Percentiles rank a stretch among this genome's conserved stretches.
phyloP scores from a whole-genome alignment of 2,888 invertebrate genomes.

The Callosobruchus maculatus region DNA sequence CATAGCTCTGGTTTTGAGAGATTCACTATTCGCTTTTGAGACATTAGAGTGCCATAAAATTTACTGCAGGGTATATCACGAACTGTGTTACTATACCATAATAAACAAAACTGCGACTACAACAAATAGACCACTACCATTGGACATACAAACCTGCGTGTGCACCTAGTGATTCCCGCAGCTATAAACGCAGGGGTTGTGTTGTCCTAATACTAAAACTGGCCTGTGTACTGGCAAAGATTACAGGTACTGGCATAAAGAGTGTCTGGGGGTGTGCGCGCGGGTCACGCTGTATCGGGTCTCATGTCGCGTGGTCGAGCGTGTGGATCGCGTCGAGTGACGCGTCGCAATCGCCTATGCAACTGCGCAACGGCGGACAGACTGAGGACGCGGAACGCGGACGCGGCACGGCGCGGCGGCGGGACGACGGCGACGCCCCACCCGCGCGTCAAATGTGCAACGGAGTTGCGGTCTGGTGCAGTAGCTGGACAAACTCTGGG shows the following conservation, averaged over 20 bases:
- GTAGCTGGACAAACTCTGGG: too few relatives aligned
- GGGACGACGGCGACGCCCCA: background rate
- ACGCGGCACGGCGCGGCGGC: too few relatives aligned
- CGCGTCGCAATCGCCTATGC: background rate
- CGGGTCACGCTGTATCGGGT: background rate
- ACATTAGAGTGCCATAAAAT: too few relatives aligned
- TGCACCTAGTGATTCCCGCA: background rate
- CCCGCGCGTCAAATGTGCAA: background rate
- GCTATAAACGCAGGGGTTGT: background rate
- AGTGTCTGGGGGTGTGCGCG: background rate
- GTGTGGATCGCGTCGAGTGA: background rate
- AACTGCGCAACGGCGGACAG: background rate
- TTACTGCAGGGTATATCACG: too few relatives aligned
- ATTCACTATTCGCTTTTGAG: too few relatives aligned
- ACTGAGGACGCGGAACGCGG: background rate
- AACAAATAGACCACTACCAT: too few relatives aligned
- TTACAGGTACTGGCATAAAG: too few relatives aligned
- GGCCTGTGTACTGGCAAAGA: background rate
- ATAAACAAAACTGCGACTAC: too few relatives aligned
- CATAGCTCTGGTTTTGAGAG: too few relatives aligned
- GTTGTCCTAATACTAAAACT: background rate
- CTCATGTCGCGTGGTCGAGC: background rate
- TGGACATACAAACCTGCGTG: background rate
- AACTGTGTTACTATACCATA: too few relatives aligned
- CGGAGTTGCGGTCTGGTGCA: too few relatives aligned